phyloP scores from a whole-genome alignment of 2,888 invertebrate genomes.

The Agriopis aurantiaria region DNA sequence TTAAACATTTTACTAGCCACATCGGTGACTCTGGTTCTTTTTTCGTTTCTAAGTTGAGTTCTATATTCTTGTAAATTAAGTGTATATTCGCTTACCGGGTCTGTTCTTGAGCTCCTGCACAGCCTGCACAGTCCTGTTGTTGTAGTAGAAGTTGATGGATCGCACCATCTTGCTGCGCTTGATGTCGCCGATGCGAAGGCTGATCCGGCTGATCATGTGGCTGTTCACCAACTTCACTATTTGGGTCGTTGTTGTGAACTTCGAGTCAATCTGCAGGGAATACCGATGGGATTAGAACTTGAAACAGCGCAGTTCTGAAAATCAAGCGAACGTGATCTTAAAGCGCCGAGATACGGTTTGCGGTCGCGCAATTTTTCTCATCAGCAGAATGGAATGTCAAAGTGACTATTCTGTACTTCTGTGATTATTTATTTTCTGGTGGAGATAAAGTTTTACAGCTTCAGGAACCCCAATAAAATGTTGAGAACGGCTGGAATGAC shows the following conservation, averaged over 20 bases:
- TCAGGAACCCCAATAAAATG: too few species aligned
- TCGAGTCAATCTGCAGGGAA: slow-evolving; percentile 91
- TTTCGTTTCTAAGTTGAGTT: neutral
- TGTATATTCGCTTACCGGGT: slow-evolving; percentile 83
- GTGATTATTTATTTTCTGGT: too few species aligned
- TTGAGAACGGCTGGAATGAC: too few species aligned
- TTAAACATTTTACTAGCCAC: too few species aligned
- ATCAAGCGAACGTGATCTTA: too few species aligned
- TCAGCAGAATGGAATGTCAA: too few species aligned
- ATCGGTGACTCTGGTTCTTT: too few species aligned
- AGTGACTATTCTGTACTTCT: too few species aligned
- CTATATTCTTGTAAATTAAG: neutral
- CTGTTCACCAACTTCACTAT: slow-evolving; percentile 98
- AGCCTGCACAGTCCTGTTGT: slow-evolving; percentile 97
- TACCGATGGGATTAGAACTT: neutral
- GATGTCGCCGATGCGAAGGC: slow-evolving; percentile 96
- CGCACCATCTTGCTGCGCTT: slow-evolving; percentile 99
- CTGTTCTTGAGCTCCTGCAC: slow-evolving; percentile 99
- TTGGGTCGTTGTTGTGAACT: slow-evolving; percentile 99
- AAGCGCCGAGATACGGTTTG: too few species aligned
- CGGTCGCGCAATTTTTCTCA: too few species aligned
- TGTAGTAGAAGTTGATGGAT: slow-evolving; percentile 98
- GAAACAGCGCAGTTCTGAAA: too few species aligned
- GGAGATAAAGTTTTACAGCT: too few species aligned
- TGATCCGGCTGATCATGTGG: slow-evolving; percentile 97